Conservation (phyloP, 2,797 vertebrate genomes). For the Arrhamphus sclerolepis region DNA sequence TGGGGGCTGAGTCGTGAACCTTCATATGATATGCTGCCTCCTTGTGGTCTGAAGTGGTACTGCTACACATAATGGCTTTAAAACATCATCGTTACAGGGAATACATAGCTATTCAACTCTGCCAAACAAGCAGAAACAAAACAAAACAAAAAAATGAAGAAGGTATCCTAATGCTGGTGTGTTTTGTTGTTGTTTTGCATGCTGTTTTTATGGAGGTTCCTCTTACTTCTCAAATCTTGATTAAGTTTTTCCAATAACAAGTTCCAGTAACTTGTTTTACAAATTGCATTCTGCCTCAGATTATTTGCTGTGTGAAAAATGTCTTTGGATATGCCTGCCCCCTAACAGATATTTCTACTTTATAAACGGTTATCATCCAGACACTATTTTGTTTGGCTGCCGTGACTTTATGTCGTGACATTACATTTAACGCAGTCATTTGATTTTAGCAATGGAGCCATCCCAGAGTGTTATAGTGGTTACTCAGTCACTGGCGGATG, state of each 20-base stretch:
- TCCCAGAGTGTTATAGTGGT: neutral
- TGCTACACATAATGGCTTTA: too few species aligned
- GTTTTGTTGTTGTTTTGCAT: conserved; percentile 2
- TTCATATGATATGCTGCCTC: too few species aligned
- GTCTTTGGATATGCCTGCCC: neutral
- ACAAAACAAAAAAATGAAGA: neutral
- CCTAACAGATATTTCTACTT: neutral
- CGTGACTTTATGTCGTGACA: neutral
- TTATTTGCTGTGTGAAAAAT: neutral
- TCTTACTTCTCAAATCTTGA: too few species aligned
- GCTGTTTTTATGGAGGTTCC: neutral
- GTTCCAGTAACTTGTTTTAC: too few species aligned
- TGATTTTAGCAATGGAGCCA: neutral
- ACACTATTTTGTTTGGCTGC: neutral
- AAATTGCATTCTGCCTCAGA: neutral
- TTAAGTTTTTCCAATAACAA: too few species aligned
- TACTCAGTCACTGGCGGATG: conserved; percentile 23
- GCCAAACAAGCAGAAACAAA: too few species aligned
- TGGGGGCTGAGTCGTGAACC: too few species aligned
- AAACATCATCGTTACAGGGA: too few species aligned
- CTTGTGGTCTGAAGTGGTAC: too few species aligned
- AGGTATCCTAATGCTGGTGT: neutral
- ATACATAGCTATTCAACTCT: too few species aligned
- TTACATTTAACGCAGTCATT: neutral
- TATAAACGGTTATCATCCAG: neutral